Conservation (phyloP, 1,140 invertebrate genomes). For the Globodera rostochiensis region DNA sequence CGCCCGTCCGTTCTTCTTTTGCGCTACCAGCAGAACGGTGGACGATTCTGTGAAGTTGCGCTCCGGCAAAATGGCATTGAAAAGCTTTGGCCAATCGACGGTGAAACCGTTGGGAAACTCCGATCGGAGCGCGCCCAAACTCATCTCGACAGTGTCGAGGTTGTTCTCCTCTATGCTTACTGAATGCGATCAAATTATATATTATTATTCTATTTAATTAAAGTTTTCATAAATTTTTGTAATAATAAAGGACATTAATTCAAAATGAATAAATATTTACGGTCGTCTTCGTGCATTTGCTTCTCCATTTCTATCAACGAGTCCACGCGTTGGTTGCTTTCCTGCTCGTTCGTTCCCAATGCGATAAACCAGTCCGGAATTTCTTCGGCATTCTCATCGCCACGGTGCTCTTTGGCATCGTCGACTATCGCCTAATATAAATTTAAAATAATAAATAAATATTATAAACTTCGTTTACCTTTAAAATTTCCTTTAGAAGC, state of each 20-base stretch:
- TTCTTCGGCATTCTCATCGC: neutral
- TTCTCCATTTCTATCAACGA: neutral
- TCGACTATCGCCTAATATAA: neutral
- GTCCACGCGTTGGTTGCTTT: neutral
- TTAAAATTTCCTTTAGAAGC: neutral
- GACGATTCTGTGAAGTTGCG: neutral
- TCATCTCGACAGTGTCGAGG: neutral
- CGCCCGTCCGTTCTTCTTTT: neutral
- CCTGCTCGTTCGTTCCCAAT: neutral
- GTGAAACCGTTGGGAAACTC: constrained; percentile 3
- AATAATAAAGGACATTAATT: no score
- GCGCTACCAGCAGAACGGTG: neutral
- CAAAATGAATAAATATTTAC: neutral
- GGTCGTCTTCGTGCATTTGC: constrained; percentile 2
- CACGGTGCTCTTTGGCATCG: neutral
- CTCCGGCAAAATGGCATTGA: constrained; percentile 5
- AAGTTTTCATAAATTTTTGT: no score
- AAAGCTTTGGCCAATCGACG: neutral
- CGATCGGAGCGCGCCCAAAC: neutral
- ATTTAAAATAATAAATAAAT: neutral
- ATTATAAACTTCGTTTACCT: neutral
- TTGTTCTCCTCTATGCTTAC: neutral
- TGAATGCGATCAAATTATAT: neutral
- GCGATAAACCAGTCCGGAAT: neutral
- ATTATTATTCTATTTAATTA: neutral